Evolutionary conservation across 2,888 invertebrate species (phyloP).

Genomic region (Dryocosmus kuriphilus): DNA sequence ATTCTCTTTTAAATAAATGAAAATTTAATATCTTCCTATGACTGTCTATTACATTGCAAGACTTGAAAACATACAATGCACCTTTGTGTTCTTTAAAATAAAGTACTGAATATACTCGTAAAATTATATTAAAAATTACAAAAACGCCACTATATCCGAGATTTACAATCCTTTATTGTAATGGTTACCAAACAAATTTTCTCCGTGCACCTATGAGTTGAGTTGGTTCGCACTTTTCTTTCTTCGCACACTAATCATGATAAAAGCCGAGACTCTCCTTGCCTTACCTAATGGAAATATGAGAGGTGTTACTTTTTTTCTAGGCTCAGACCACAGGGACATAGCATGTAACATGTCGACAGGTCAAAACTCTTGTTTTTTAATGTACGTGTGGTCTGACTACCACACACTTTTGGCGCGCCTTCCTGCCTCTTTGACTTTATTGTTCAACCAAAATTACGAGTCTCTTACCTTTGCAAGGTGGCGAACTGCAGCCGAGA

Average conservation of each 20-base stretch:
- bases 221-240: slow-evolving; percentile 28
- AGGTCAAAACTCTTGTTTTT: neutral
- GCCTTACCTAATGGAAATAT: slow-evolving; percentile 72
- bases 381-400: slow-evolving; percentile 7
- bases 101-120: too few species aligned
- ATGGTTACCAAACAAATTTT: too few species aligned
- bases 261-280: slow-evolving; percentile 67
- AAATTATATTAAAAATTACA: too few species aligned
- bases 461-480: neutral
- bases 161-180: too few species aligned
- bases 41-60: too few species aligned
- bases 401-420: neutral
- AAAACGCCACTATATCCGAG: too few species aligned
- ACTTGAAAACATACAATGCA: too few species aligned
- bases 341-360: neutral
- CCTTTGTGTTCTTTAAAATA: too few species aligned
- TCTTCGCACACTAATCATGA: slow-evolving; percentile 72
- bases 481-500: neutral
- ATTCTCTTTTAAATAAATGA: too few species aligned
- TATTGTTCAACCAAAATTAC: neutral
- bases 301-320: slow-evolving; percentile 66
- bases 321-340: slow-evolving; percentile 55
- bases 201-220: neutral
- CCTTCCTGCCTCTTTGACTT: slow-evolving; percentile 2
- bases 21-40: too few species aligned